Conservation (phyloP, 2,113 vertebrate species). For the Cinclus mexicanus region DNA sequence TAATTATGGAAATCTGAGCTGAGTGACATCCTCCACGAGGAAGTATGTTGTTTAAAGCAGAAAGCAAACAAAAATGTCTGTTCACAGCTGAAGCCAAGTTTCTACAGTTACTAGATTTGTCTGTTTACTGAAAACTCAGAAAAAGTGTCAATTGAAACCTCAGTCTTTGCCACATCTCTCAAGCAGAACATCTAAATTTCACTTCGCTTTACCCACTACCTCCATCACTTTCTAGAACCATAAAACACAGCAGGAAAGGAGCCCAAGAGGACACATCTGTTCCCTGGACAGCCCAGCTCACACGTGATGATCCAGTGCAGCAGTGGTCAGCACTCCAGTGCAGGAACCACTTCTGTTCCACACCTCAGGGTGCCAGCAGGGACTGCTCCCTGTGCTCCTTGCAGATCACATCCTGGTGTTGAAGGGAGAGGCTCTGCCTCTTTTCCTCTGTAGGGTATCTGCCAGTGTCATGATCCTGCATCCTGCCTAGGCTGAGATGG, state of each 20-base stretch:
- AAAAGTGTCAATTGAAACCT: not conserved
- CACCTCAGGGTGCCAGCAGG: not conserved
- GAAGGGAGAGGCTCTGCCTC: not conserved
- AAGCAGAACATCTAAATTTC: not conserved
- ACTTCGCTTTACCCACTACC: not conserved
- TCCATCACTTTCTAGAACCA: not conserved
- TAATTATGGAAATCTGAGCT: not conserved
- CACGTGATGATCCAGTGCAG: not conserved
- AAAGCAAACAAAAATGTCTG: not conserved
- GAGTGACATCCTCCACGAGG: not conserved
- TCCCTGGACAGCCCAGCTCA: not conserved
- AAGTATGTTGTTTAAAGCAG: not conserved
- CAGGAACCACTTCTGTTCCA: not conserved
- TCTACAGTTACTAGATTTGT: not conserved
- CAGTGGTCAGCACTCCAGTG: not conserved
- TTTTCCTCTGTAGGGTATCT: not conserved
- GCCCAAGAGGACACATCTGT: not conserved
- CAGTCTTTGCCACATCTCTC: not conserved
- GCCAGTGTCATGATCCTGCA: not conserved
- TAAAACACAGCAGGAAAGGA: not conserved
- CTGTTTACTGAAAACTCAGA: not conserved
- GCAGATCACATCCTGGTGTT: not conserved
- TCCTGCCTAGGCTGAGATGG: not conserved
- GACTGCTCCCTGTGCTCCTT: not conserved
- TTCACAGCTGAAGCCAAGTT: not conserved